Evolutionary conservation across 2,888 invertebrate species (phyloP), one percentile per base, ranked within the genome.

Genomic region (Drosophila helvetica): DNA sequence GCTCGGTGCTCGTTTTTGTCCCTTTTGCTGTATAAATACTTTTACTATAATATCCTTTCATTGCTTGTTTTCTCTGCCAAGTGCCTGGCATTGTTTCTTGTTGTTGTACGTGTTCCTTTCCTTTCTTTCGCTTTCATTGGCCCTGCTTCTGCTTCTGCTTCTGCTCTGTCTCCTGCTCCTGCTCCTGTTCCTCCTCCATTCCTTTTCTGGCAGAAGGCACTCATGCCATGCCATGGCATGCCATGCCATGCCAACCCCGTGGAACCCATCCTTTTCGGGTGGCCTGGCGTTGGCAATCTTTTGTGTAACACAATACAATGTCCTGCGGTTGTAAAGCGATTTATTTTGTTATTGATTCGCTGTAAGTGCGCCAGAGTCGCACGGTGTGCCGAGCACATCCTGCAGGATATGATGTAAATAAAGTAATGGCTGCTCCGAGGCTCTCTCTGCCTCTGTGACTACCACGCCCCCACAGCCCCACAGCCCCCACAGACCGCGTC

Each of bases 241-340:
- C 30, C 33, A 12, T 1, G 12, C 33, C 33, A 10, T 10, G 9
- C 25, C 25, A 7, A 25, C 25, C 25, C 25, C 1, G 7, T 7
- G 25, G 25, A 25, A 25, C 25, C 33, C 33, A 45, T 57, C 63
- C 54, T 59, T 50, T 50, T 38, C n/a, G 25, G n/a, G 52, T 30
- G 47, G 52, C 66, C 50, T 67, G 68, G 64, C 77, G 52, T 63
- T 86, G 86, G 74, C 86, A 83, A 86, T 83, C 83, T 86, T 84
- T 84, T 85, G 87, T 84, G 86, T 79, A 82, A 85, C 83, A 85
- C 87, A 87, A 85, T 87, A 87, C 84, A 86, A 87, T 86, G 86
- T 86, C 86, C 86, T 89, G 86, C 89, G 86, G 86, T 86, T 86
- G 89, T 86, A 88, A 89, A 85, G 82, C 86, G 88, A 86, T 86